Conservation (phyloP, 2,797 vertebrate species). For the Galaxias olidus region DNA sequence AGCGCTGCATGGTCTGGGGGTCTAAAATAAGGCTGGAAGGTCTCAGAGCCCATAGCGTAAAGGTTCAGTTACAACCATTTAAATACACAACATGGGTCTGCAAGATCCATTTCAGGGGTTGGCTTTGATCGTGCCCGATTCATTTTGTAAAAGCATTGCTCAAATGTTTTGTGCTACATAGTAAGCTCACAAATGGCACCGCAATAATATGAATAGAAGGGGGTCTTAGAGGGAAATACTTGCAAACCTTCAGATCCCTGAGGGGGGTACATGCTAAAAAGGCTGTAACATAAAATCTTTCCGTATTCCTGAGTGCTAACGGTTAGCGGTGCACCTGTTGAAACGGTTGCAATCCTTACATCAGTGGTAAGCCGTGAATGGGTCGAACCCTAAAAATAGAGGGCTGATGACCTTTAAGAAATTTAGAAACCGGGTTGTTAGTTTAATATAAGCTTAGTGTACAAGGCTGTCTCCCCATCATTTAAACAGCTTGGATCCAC, state of each 20-base stretch:
- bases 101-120: conserved; percentile 14
- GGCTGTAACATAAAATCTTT: conserved; percentile 47
- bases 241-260: conserved; percentile 51
- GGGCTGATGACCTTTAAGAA: conserved; percentile 59
- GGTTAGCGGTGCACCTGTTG: conserved; percentile 58
- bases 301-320: conserved; percentile 3
- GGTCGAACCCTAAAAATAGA: conserved; percentile 57
- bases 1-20: conserved; percentile 28
- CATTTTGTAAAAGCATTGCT: conserved; percentile 45
- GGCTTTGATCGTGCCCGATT: conserved; percentile 55
- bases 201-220: conserved; percentile 46
- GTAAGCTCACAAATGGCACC: conserved; percentile 41
- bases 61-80: conserved; percentile 26
- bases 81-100: conserved; percentile 20
- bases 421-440: conserved; percentile 58
- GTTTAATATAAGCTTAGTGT: conserved; percentile 58
- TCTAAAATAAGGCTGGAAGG: conserved; percentile 56
- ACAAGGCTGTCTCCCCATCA: conserved; percentile 53
- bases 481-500: conserved; percentile 38
- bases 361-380: conserved; percentile 50
- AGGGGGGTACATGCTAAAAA: too few species aligned
- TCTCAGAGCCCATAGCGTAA: conserved; percentile 12
- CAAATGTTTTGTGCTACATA: conserved; percentile 51
- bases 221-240: conserved; percentile 43
- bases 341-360: conserved; percentile 32